Percentiles rank a stretch among this genome's conserved stretches.
Evolutionary conservation across 2,113 vertebrate species (phyloP).

Genomic region (Seriola aureovittata): DNA sequence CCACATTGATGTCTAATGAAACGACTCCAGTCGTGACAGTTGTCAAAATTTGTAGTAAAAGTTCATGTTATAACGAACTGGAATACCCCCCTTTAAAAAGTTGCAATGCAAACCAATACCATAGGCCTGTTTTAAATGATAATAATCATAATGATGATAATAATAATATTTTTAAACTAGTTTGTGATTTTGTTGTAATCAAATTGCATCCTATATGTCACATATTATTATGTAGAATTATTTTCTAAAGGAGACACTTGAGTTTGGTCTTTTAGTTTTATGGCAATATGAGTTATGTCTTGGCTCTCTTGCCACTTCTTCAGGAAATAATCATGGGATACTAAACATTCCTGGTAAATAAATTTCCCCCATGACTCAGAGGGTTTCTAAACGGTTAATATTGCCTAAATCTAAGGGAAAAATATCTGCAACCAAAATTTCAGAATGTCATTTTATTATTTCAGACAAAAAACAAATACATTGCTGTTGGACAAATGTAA

Average conservation of each 20-base stretch:
- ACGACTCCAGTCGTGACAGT: background rate
- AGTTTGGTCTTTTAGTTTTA: constrained; percentile 40
- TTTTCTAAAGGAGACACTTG: too few species aligned
- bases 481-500: constrained; percentile 8
- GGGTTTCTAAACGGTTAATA: background rate
- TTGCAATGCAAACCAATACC: background rate
- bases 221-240: too few species aligned
- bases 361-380: constrained; percentile 9
- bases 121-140: background rate
- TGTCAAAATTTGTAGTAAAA: background rate
- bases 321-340: background rate
- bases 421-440: background rate
- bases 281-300: background rate
- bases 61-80: background rate
- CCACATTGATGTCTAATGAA: background rate
- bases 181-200: background rate
- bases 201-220: background rate
- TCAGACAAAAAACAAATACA: background rate
- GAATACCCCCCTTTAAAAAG: too few species aligned
- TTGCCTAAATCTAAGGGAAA: background rate
- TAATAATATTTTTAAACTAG: background rate
- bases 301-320: background rate
- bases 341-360: constrained; percentile 40
- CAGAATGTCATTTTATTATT: constrained; percentile 25
- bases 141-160: background rate